phyloP scores from a whole-genome alignment of 2,888 invertebrate species.

The Neuroscelio doddi region DNA sequence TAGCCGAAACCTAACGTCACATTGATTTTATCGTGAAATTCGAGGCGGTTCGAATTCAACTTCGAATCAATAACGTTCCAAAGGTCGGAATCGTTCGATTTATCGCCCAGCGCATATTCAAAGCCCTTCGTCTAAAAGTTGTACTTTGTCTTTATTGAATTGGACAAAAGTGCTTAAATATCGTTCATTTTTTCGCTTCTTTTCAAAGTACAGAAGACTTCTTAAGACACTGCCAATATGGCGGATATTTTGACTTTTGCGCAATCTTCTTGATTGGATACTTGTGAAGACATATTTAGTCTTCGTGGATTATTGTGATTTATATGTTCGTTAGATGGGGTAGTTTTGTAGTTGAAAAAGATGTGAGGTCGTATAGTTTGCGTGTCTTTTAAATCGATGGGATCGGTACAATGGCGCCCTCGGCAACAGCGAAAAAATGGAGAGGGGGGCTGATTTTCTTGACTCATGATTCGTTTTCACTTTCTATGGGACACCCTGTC shows the following conservation, averaged over 20 bases:
- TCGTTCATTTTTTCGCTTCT: no score
- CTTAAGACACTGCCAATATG: no score
- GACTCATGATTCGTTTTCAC: conserved; percentile 29
- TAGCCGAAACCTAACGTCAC: background rate
- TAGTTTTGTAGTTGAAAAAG: no score
- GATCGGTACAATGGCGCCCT: conserved; percentile 40
- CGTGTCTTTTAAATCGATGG: conserved; percentile 32
- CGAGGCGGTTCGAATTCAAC: conserved; percentile 32
- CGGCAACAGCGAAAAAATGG: conserved; percentile 40
- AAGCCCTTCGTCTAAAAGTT: background rate
- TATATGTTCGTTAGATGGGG: background rate
- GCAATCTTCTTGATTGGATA: no score
- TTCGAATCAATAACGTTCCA: conserved; percentile 42
- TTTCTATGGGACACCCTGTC: conserved; percentile 37
- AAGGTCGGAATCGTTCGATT: conserved; percentile 40
- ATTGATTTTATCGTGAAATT: conserved; percentile 31
- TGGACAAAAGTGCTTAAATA: no score
- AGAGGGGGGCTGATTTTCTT: conserved; percentile 14
- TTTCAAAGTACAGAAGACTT: no score
- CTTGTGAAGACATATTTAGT: no score
- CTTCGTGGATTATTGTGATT: no score
- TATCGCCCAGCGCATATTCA: conserved; percentile 32
- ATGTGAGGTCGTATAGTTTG: no score
- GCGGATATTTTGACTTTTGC: no score
- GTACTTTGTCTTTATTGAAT: conserved; percentile 29